Percentiles rank a stretch among this genome's conserved stretches.
phyloP scores from a whole-genome alignment of 1,140 invertebrate species.

The Drosophila ananassae region DNA sequence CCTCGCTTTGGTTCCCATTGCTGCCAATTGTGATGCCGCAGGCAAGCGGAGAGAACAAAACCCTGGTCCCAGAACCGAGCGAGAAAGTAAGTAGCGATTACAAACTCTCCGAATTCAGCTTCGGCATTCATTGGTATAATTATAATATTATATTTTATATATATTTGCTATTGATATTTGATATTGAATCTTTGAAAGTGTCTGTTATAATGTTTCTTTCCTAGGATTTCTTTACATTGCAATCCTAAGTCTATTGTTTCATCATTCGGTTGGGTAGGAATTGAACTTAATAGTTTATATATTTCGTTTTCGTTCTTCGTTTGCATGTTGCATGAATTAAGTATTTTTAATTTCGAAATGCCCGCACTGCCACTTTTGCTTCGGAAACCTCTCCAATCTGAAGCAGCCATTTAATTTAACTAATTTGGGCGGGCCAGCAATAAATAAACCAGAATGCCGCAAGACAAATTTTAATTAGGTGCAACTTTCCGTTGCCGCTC shows the following conservation, averaged over 20 bases:
- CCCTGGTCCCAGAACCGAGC: slow-evolving; percentile 9
- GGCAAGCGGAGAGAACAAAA: slow-evolving; percentile 28
- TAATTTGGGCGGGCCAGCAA: slow-evolving; percentile 53
- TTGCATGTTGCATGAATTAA: slow-evolving; percentile 54
- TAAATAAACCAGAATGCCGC: slow-evolving; percentile 56
- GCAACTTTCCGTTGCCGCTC: slow-evolving; percentile 18
- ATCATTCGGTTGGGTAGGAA: slow-evolving; percentile 60
- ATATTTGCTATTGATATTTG: not conserved
- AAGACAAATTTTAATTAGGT: slow-evolving; percentile 64
- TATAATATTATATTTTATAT: not conserved
- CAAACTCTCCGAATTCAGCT: not conserved
- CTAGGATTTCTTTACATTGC: slow-evolving; percentile 66
- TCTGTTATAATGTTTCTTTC: slow-evolving; percentile 48
- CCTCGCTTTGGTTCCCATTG: slow-evolving; percentile 89
- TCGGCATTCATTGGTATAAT: not conserved
- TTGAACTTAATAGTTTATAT: slow-evolving; percentile 22
- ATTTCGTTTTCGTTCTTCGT: slow-evolving; percentile 28
- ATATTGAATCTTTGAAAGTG: slow-evolving; percentile 11
- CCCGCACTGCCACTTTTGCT: not conserved
- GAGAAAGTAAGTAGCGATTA: slow-evolving; percentile 55
- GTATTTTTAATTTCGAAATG: not conserved
- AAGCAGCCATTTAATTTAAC: slow-evolving; percentile 49
- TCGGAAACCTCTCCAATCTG: slow-evolving; percentile 25
- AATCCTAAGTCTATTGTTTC: slow-evolving; percentile 49
- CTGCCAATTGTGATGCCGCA: slow-evolving; percentile 87